phyloP scores from a whole-genome alignment of 2,888 invertebrate genomes.

The Leptinotarsa peninsularis region DNA sequence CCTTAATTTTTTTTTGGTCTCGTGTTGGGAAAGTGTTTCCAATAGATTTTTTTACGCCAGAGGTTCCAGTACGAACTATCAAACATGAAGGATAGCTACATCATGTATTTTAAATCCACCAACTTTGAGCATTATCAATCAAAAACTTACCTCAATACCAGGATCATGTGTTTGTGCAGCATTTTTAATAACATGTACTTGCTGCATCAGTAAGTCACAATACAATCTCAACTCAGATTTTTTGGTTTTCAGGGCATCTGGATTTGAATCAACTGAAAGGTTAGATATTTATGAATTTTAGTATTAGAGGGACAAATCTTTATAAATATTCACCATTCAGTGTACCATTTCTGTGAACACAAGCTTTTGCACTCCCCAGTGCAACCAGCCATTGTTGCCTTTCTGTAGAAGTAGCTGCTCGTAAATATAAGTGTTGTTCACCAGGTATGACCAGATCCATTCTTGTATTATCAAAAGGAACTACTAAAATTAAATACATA shows the following conservation, averaged over 20 bases:
- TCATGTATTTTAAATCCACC: too few species aligned
- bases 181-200: slow-evolving; percentile 81
- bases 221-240: slow-evolving; percentile 83
- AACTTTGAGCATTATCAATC: neutral
- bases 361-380: slow-evolving; percentile 82
- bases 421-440: slow-evolving; percentile 84
- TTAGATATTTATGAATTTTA: neutral
- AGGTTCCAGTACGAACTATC: too few species aligned
- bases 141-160: slow-evolving; percentile 54
- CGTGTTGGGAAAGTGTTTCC: too few species aligned
- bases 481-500: slow-evolving; percentile 69
- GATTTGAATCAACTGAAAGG: slow-evolving; percentile 68
- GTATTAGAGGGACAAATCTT: neutral
- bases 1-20: too few species aligned
- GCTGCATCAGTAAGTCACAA: slow-evolving; percentile 87
- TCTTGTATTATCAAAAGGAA: slow-evolving; percentile 77
- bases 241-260: slow-evolving; percentile 76
- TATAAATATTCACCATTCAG: slow-evolving; percentile 44
- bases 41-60: too few species aligned
- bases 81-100: too few species aligned
- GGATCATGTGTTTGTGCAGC: slow-evolving; percentile 70
- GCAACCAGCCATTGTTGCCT: slow-evolving; percentile 86
- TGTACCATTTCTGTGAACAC: slow-evolving; percentile 58
- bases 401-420: slow-evolving; percentile 81
- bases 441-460: slow-evolving; percentile 85